A percentile compares a stretch with the other conserved stretches of the same genome.
These are phyloP conservation scores for Eubasilissa regina DNA, from an alignment of 1,140 invertebrate genomes.

Conservation along the genomic window DNA sequence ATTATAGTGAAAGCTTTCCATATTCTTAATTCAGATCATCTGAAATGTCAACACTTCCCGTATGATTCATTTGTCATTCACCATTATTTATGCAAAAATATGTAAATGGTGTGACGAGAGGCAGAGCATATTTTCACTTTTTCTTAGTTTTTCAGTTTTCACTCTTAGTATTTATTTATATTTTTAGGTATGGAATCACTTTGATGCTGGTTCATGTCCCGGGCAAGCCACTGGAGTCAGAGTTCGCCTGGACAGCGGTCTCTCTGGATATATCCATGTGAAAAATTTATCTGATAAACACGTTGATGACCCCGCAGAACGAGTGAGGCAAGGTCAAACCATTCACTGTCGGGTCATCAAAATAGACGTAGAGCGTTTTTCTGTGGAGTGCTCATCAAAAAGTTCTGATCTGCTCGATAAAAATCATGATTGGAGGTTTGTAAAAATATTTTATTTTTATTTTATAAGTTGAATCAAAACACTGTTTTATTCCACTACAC, in stretches of 20 bases:
- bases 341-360: conserved; percentile 96
- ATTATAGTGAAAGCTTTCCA: no score
- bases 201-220: conserved; percentile 95
- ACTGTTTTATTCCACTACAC: no score
- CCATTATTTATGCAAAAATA: no score
- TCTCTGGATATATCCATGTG: conserved; percentile 95
- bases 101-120: no score
- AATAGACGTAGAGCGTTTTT: conserved; percentile 96
- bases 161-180: no score
- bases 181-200: conserved; percentile 92
- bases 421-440: conserved; percentile 90
- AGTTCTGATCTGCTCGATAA: conserved; percentile 94
- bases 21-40: no score
- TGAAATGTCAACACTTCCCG: no score
- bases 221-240: conserved; percentile 95
- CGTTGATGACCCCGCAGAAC: conserved; percentile 93
- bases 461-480: no score
- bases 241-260: conserved; percentile 92
- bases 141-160: no score
- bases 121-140: no score
- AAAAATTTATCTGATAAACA: conserved; percentile 96
- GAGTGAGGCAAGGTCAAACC: conserved; percentile 89
- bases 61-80: no score
- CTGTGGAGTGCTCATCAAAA: conserved; percentile 94
- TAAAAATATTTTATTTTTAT: no score